A percentile compares a stretch with the other conserved stretches of the same genome.
phyloP scores from a whole-genome alignment of 1,140 invertebrate genomes.

The Aphelenchoides avenae region DNA sequence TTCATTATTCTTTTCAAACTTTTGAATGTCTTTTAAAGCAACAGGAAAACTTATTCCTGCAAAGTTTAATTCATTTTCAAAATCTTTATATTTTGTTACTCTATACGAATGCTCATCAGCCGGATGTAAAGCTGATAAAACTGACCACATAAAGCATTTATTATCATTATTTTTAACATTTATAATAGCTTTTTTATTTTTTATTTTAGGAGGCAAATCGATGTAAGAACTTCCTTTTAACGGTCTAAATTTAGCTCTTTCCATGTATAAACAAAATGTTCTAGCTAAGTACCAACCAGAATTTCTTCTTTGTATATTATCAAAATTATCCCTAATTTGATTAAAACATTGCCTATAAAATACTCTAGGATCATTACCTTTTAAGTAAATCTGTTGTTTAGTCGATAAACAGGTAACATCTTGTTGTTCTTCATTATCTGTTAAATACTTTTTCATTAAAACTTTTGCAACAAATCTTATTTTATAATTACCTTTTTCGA shows the following conservation, averaged over 20 bases:
- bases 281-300: slow-evolving; percentile 29
- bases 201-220: slow-evolving; percentile 18
- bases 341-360: slow-evolving; percentile 33
- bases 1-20: slow-evolving; percentile 33
- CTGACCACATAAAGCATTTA: slow-evolving; percentile 36
- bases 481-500: slow-evolving; percentile 35
- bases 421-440: slow-evolving; percentile 10
- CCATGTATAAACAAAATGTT: slow-evolving; percentile 19
- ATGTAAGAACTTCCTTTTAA: slow-evolving; percentile 24
- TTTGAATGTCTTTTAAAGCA: slow-evolving; percentile 28
- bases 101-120: slow-evolving; percentile 27
- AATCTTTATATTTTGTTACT: slow-evolving; percentile 30
- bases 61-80: slow-evolving; percentile 38
- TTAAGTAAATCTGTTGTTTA: slow-evolving; percentile 14
- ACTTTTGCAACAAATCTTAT: slow-evolving; percentile 36
- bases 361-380: slow-evolving; percentile 26
- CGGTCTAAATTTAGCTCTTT: slow-evolving; percentile 21
- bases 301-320: slow-evolving; percentile 18
- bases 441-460: slow-evolving; percentile 16
- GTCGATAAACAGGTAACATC: slow-evolving; percentile 16
- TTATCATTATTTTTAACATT: slow-evolving; percentile 39
- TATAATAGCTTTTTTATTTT: slow-evolving; percentile 41
- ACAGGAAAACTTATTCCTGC: slow-evolving; percentile 22
- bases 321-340: slow-evolving; percentile 20
- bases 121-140: slow-evolving; percentile 33